Evolutionary conservation across 2,888 invertebrate species (phyloP).

Genomic region (Drosophila mayaguana): DNA sequence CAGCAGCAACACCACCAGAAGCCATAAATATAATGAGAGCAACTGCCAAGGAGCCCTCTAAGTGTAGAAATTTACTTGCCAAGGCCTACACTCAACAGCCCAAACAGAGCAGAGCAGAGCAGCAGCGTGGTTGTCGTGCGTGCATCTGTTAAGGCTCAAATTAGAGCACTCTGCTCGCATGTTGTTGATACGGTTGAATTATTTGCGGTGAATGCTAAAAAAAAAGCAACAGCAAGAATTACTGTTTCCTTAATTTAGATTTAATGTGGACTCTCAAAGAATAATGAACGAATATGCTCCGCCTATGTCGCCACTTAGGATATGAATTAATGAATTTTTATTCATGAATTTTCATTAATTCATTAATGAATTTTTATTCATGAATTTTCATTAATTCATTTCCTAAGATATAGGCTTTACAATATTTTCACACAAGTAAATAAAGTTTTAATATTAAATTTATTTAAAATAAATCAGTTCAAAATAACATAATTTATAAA

Average conservation of each 20-base stretch:
- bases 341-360: too few species aligned
- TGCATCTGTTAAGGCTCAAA: conserved; percentile 58
- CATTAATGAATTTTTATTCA: too few species aligned
- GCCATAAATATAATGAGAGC: conserved; percentile 57
- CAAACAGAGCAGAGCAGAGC: not conserved
- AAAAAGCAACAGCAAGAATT: conserved; percentile 3
- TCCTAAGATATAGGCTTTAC: too few species aligned
- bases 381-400: too few species aligned
- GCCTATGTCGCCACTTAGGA: too few species aligned
- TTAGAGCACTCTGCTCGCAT: conserved; percentile 60
- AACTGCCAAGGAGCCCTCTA: conserved; percentile 18
- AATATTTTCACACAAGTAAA: too few species aligned
- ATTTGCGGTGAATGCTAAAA: conserved; percentile 27
- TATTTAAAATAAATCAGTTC: too few species aligned
- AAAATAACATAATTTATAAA: too few species aligned
- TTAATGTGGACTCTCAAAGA: not conserved
- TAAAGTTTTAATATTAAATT: too few species aligned
- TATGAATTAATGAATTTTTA: not conserved
- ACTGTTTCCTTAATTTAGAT: conserved; percentile 4
- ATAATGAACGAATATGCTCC: too few species aligned
- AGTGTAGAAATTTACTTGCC: conserved; percentile 5
- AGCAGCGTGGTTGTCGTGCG: conserved; percentile 38
- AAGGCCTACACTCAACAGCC: not conserved
- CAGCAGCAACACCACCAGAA: conserved; percentile 14
- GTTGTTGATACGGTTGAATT: conserved; percentile 47